Conservation (phyloP, 2,113 vertebrate species). For the Cyprinodon brontotheroides region DNA sequence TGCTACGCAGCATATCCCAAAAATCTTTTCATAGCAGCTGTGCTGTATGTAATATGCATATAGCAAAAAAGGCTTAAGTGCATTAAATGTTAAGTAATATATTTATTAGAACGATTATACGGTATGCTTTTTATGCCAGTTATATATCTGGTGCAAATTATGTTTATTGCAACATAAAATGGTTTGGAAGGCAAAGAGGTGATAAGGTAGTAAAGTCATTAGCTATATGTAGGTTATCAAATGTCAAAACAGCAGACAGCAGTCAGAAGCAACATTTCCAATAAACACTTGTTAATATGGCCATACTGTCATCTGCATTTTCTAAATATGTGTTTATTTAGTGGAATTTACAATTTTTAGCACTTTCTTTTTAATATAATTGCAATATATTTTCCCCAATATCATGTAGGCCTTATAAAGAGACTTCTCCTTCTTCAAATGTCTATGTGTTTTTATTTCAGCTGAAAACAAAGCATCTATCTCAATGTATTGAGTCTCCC, state of each 20-base stretch:
- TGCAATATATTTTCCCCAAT: too few relatives aligned
- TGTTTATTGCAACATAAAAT: neutral
- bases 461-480: too few relatives aligned
- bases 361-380: too few relatives aligned
- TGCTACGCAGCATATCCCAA: neutral
- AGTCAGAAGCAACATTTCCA: too few relatives aligned
- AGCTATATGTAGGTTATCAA: neutral
- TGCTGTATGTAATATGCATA: neutral
- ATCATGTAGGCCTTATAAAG: too few relatives aligned
- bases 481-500: too few relatives aligned
- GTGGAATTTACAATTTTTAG: too few relatives aligned
- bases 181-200: neutral
- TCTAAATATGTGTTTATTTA: too few relatives aligned
- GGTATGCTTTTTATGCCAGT: neutral
- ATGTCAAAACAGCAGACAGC: neutral
- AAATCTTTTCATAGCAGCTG: neutral
- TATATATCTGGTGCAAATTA: neutral
- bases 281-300: neutral
- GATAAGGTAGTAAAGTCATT: neutral
- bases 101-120: neutral
- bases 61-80: neutral
- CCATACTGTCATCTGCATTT: too few relatives aligned
- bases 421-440: too few relatives aligned
- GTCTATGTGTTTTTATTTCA: too few relatives aligned
- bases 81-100: neutral